Evolutionary conservation across 2,113 vertebrate species (phyloP).

Genomic region (Psilopsiagon aymara): DNA sequence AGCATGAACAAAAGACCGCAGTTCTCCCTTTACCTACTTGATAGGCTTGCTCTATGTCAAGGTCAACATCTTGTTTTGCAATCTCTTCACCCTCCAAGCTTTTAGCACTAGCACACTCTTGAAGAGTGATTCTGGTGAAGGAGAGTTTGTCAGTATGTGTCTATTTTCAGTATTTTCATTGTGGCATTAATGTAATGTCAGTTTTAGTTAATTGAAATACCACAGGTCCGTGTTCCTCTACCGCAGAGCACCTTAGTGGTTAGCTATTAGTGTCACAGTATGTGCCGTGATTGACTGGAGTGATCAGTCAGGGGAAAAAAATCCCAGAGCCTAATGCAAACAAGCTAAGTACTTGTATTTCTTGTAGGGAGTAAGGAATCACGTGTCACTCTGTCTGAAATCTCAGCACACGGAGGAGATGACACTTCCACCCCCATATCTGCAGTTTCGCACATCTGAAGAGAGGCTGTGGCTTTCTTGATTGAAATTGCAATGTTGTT

Average conservation of each 20-base stretch:
- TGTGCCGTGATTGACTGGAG: background rate
- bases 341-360: background rate
- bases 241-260: background rate
- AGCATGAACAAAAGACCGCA: background rate
- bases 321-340: background rate
- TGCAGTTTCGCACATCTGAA: background rate
- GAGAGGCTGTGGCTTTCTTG: background rate
- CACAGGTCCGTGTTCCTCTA: background rate
- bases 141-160: background rate
- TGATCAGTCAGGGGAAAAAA: background rate
- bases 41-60: background rate
- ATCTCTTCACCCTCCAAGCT: background rate
- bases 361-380: background rate
- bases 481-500: background rate
- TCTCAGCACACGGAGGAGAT: background rate
- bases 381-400: background rate
- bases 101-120: background rate
- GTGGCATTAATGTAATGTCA: background rate
- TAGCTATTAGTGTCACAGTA: background rate
- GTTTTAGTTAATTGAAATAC: background rate
- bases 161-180: background rate
- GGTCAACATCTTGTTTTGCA: background rate
- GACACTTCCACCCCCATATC: conserved; percentile 14
- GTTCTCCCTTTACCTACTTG: background rate
- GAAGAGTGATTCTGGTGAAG: background rate